Evolutionary conservation across 2,113 vertebrate species (phyloP).

Genomic region (Gopherus flavomarginatus): DNA sequence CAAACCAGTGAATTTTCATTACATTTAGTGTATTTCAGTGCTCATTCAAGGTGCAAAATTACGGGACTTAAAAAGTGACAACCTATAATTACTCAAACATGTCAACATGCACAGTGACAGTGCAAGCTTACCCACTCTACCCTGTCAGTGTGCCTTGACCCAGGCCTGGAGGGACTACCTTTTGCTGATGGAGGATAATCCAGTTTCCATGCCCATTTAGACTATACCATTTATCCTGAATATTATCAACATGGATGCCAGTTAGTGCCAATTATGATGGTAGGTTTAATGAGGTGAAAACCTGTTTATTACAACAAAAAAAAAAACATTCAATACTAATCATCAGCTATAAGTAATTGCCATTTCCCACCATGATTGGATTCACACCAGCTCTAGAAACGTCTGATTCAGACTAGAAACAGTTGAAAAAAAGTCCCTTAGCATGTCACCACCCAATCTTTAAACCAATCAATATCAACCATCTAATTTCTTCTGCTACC

Average conservation of each 20-base stretch:
- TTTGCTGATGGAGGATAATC: not conserved
- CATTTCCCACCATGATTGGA: not conserved
- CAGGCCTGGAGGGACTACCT: not conserved
- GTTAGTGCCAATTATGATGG: not conserved
- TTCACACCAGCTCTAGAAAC: not conserved
- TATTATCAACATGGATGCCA: not conserved
- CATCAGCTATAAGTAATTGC: not conserved
- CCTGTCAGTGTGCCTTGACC: not conserved
- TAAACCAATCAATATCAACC: not conserved
- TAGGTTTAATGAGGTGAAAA: not conserved
- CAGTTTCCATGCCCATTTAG: not conserved
- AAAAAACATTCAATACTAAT: not conserved
- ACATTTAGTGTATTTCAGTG: not conserved
- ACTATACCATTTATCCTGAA: not conserved
- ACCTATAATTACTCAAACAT: not conserved
- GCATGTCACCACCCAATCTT: not conserved
- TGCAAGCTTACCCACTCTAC: not conserved
- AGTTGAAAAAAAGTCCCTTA: not conserved
- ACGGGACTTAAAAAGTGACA: not conserved
- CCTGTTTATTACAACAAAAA: not conserved
- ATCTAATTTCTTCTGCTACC: not conserved
- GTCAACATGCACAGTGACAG: not conserved
- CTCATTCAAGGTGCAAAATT: not conserved
- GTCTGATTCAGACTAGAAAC: not conserved
- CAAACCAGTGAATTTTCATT: not conserved